Percentiles rank a stretch among this genome's conserved stretches.
Conservation (phyloP, 2,113 vertebrate species). For the Bufo gargarizans region DNA sequence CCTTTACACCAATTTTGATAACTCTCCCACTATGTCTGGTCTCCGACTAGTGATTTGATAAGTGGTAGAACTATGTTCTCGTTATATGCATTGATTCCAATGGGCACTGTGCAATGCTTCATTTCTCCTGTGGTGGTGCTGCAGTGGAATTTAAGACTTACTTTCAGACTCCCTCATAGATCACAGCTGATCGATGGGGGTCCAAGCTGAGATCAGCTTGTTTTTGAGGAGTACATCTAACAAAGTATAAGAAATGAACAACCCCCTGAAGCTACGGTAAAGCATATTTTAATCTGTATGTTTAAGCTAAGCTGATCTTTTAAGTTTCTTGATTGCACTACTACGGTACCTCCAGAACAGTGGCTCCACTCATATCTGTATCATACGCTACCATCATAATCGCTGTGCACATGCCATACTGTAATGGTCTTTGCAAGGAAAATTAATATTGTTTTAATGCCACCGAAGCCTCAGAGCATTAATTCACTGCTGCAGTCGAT, state of each 20-base stretch:
- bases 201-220: too few species aligned
- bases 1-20: too few species aligned
- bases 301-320: neutral
- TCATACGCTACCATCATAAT: neutral
- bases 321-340: neutral
- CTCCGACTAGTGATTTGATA: too few species aligned
- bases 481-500: constrained; percentile 9
- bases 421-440: constrained; percentile 12
- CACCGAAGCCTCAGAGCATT: neutral
- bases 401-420: constrained; percentile 3
- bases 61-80: too few species aligned
- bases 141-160: neutral
- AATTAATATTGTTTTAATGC: constrained; percentile 14
- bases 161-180: neutral
- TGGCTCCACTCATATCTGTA: neutral
- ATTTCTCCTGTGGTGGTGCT: too few species aligned
- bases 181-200: neutral
- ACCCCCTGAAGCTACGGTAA: too few species aligned
- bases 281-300: neutral
- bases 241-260: too few species aligned
- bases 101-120: too few species aligned
- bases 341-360: neutral
- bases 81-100: neutral
- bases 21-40: too few species aligned
- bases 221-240: too few species aligned